Conservation (phyloP, 92 coral and sea anemone species). For the Porites divaricata region DNA sequence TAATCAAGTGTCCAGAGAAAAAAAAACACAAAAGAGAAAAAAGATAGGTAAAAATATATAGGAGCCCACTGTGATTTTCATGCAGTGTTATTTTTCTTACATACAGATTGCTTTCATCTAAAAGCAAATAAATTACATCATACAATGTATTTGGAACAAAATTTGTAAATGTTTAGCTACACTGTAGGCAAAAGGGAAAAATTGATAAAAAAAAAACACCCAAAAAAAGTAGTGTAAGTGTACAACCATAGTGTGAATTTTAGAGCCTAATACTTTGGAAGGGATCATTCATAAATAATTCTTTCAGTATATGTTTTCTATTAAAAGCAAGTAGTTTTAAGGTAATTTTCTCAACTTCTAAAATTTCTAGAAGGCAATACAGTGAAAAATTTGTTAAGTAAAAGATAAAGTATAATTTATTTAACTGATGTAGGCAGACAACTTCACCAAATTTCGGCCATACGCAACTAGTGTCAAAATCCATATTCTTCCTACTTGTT, state of each 20-base stretch:
- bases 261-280: too few relatives aligned
- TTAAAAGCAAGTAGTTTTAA: neutral
- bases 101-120: neutral
- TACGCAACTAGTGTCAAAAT: neutral
- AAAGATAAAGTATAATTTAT: too few relatives aligned
- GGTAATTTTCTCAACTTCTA: neutral
- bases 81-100: slow-evolving; percentile 36
- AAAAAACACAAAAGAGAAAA: too few relatives aligned
- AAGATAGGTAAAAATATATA: neutral
- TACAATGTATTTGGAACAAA: neutral
- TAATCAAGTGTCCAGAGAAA: neutral
- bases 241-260: too few relatives aligned
- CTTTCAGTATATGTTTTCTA: neutral
- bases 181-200: neutral
- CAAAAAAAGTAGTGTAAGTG: neutral
- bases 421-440: too few relatives aligned
- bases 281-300: neutral
- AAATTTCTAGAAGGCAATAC: too few relatives aligned
- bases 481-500: neutral
- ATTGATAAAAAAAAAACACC: neutral
- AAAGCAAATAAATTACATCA: neutral
- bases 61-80: slow-evolving; percentile 20
- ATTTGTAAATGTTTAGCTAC: slow-evolving; percentile 14
- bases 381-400: too few relatives aligned
- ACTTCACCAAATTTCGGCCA: too few relatives aligned